Evolutionary conservation across 2,888 invertebrate species (phyloP).

Genomic region (Elmis aenea): DNA sequence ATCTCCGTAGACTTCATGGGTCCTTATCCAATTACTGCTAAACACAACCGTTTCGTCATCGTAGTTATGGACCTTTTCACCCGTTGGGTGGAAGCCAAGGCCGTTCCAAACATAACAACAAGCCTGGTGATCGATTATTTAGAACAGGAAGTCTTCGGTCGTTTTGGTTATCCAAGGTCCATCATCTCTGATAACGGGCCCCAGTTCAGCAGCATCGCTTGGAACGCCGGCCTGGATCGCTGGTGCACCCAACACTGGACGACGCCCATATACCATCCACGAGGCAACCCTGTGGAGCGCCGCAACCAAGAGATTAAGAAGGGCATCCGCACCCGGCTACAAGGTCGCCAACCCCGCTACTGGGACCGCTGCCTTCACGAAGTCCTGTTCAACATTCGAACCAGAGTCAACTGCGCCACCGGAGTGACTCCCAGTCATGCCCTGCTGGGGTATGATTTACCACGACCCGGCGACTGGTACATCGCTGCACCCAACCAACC

Average conservation of each 20-base stretch:
- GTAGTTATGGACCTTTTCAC: too few relatives aligned
- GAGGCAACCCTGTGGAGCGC: constrained; percentile 24
- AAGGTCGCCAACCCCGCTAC: too few relatives aligned
- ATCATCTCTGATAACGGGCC: constrained; percentile 15
- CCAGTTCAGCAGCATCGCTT: constrained; percentile 3
- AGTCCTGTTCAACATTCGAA: constrained; percentile 8
- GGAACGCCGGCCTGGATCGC: constrained; percentile 9
- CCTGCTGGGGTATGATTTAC: constrained; percentile 10
- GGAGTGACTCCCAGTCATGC: too few relatives aligned
- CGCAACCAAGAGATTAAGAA: constrained; percentile 28
- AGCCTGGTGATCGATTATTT: too few relatives aligned
- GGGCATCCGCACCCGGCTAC: constrained; percentile 10
- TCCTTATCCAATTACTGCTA: too few relatives aligned
- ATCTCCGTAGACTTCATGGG: too few relatives aligned
- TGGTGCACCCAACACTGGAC: constrained; percentile 21
- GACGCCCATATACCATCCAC: constrained; percentile 25
- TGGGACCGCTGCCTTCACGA: constrained; percentile 12
- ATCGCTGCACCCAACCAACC: too few relatives aligned
- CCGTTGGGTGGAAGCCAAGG: too few relatives aligned
- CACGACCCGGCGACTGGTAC: constrained; percentile 12
- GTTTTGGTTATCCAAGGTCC: constrained; percentile 12
- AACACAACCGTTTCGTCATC: too few relatives aligned
- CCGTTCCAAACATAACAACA: too few relatives aligned
- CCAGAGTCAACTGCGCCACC: constrained; percentile 17
- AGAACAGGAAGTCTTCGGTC: too few relatives aligned